Evolutionary conservation across 2,888 invertebrate species (phyloP), one percentile per base, ranked within the genome.

Genomic region (Agrochola circellaris): DNA sequence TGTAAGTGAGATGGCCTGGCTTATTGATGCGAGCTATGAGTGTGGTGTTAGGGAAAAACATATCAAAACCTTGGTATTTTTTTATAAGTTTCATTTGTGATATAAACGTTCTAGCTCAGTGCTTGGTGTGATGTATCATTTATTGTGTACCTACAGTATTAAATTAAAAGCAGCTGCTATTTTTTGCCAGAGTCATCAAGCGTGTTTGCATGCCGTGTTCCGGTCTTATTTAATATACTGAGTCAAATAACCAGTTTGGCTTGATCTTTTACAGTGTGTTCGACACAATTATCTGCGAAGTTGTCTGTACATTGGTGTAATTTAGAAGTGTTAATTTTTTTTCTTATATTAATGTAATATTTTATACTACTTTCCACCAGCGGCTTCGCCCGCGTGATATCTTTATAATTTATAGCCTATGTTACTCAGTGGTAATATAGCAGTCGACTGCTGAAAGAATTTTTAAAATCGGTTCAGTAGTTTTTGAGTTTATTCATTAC

Each of bases 201-300:
- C 70, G 62, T 64, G 67, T 60, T 38, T 45, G 11, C 15, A 34
- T 69, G n/a, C 15, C 20, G n/a, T 64, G 60, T 65, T 69, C 38
- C 20, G 30, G 68, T 48, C 30, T 34, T 64, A 68, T 56, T 72
- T 30, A 38, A 73, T 66, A 5, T 73, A 30, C 34, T 3, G 0
- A 34, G 54, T 79, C 62, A 70, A 68, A 69, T 65, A 80, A 80
- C 61, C 60, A 34, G 75, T 80, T 75, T 73, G n/a, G n/a, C 70
- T 38, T 66, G 85, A 84, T 83, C 4, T 13, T 45, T 75, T 81
- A 75, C 76, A 73, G 11, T 17, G 11, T 70, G 23, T 26, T 42
- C 23, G 15, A 26, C 38, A 45, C 23, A 58, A 58, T 69, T 66
- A 65, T 66, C 11, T 62, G 23, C 34, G 58, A 42, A 66, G 51